Evolutionary conservation across 2,888 invertebrate genomes (phyloP).

Genomic region (Standfussiana lucernea): DNA sequence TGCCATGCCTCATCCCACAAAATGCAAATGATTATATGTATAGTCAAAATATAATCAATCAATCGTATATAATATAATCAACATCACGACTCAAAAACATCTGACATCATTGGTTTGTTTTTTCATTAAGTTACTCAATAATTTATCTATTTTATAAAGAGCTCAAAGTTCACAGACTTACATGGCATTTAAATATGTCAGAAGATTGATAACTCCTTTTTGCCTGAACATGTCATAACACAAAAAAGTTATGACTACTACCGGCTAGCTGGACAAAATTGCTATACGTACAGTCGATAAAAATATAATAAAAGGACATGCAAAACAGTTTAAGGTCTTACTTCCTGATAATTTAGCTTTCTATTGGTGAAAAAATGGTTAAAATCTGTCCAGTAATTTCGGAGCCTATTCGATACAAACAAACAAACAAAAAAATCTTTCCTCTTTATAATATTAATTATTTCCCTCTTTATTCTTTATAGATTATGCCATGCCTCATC

Average conservation of each 20-base stretch:
- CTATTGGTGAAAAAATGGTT: too few relatives aligned
- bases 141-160: not conserved
- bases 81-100: not conserved
- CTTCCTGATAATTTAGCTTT: too few relatives aligned
- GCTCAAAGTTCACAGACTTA: constrained; percentile 19
- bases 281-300: constrained; percentile 11
- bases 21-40: too few relatives aligned
- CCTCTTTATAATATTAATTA: too few relatives aligned
- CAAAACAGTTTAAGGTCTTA: not conserved
- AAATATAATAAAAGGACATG: not conserved
- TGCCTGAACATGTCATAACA: not conserved
- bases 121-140: not conserved
- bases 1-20: too few relatives aligned
- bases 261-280: not conserved
- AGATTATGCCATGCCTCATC: too few relatives aligned
- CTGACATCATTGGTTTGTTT: not conserved
- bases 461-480: too few relatives aligned
- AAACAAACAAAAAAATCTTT: too few relatives aligned
- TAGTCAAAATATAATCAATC: too few relatives aligned
- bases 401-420: too few relatives aligned
- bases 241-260: not conserved
- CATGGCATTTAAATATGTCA: not conserved
- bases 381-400: too few relatives aligned
- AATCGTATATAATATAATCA: too few relatives aligned
- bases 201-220: not conserved